Conservation (phyloP, 2,888 invertebrate genomes). For the Melinaea menophilus region DNA sequence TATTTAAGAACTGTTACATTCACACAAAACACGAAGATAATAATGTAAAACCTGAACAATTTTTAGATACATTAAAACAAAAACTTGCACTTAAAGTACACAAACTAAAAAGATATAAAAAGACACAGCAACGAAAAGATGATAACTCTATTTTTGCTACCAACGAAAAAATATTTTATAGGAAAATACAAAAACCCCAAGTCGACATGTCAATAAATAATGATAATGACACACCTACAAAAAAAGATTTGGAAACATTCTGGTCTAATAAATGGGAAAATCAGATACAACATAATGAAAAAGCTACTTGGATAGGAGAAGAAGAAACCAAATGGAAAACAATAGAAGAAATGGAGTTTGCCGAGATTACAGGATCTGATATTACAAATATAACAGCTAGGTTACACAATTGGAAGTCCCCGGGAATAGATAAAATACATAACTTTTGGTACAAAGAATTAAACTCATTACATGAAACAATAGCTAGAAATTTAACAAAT, state of each 20-base stretch:
- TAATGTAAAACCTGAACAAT: slow-evolving; percentile 29
- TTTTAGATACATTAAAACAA: slow-evolving; percentile 15
- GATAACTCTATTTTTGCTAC: slow-evolving; percentile 24
- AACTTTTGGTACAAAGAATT: slow-evolving; percentile 28
- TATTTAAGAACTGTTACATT: neutral
- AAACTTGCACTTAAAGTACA: slow-evolving; percentile 26
- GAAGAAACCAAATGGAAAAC: slow-evolving; percentile 21
- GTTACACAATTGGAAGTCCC: slow-evolving; percentile 24
- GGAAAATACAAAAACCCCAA: slow-evolving; percentile 10
- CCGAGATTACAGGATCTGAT: slow-evolving; percentile 19
- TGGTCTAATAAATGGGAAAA: slow-evolving; percentile 28
- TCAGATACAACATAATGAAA: slow-evolving; percentile 15
- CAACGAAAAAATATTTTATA: slow-evolving; percentile 30
- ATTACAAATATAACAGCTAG: slow-evolving; percentile 14
- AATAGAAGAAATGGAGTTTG: slow-evolving; percentile 29
- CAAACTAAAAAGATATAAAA: slow-evolving; percentile 28
- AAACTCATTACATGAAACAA: slow-evolving; percentile 11
- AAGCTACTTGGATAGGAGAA: slow-evolving; percentile 26
- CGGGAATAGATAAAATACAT: slow-evolving; percentile 25
- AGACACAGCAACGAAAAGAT: slow-evolving; percentile 24
- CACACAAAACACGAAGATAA: slow-evolving; percentile 25
- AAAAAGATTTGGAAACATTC: slow-evolving; percentile 16
- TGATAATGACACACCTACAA: slow-evolving; percentile 10
- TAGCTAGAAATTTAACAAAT: slow-evolving; percentile 17
- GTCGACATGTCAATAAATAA: neutral